phyloP scores from a whole-genome alignment of 2,113 vertebrate species.

The Sitta europaea region DNA sequence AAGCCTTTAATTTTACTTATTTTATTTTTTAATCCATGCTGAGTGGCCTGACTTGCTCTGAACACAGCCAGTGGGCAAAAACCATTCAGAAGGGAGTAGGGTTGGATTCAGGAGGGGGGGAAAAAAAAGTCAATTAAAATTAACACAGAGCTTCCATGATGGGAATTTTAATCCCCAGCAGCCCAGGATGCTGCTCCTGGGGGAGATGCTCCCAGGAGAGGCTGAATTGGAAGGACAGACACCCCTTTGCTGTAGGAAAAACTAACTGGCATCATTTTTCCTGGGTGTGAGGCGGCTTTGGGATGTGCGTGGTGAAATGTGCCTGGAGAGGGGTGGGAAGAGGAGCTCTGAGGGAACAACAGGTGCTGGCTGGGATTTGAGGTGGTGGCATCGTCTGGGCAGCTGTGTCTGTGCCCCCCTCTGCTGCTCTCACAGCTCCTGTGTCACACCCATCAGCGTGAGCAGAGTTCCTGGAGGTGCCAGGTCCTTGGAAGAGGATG shows the following conservation, averaged over 20 bases:
- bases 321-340: background rate
- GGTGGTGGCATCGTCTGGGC: background rate
- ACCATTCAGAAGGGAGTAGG: background rate
- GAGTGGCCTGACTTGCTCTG: background rate
- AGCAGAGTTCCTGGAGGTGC: fast-evolving
- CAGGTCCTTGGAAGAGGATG: fast-evolving
- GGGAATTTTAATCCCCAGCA: background rate
- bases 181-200: background rate
- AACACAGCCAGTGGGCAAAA: background rate
- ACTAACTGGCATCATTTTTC: fast-evolving
- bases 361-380: background rate
- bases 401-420: background rate
- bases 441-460: fast-evolving
- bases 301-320: background rate
- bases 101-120: background rate
- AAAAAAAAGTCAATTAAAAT: background rate
- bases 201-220: background rate
- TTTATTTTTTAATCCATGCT: background rate
- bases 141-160: background rate
- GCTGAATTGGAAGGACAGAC: background rate
- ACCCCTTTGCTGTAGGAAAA: background rate
- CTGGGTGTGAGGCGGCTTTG: background rate
- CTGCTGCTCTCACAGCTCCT: background rate
- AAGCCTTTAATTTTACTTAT: background rate
- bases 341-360: fast-evolving